A percentile compares a stretch with the other conserved stretches of the same genome.
Conservation (phyloP, 2,113 vertebrate species). For the Echinops telfairi region DNA sequence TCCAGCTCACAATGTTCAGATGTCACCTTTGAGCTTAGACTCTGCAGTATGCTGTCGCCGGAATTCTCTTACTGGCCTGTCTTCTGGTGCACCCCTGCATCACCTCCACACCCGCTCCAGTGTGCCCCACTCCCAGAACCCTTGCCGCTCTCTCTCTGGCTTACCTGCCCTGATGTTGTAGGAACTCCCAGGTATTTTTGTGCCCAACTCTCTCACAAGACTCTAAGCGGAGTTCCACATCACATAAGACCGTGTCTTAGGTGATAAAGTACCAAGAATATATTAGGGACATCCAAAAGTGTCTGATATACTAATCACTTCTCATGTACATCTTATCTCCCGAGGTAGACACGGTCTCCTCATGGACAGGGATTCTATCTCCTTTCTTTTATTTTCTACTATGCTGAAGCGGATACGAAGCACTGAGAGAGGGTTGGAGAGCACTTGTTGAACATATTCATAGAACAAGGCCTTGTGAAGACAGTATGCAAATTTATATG, state of each 20-base stretch:
- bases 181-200: background rate
- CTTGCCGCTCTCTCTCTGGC: background rate
- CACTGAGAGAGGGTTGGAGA: background rate
- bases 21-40: background rate
- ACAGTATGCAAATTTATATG: slow-evolving; percentile 11
- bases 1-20: background rate
- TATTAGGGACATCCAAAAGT: background rate
- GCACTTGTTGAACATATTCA: background rate
- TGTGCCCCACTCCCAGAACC: background rate
- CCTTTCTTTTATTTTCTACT: background rate
- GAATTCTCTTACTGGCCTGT: background rate
- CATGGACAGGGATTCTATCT: background rate
- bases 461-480: slow-evolving; percentile 36
- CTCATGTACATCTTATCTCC: background rate
- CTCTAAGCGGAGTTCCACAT: slow-evolving; percentile 10
- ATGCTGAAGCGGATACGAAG: slow-evolving; percentile 21
- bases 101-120: background rate
- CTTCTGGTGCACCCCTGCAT: accelerated
- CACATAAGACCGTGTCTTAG: background rate
- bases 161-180: background rate
- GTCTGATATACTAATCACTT: background rate
- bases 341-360: background rate
- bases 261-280: background rate
- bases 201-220: background rate
- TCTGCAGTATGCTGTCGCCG: background rate